Evolutionary conservation across 2,888 invertebrate species (phyloP).

Genomic region (Conus canariensis): DNA sequence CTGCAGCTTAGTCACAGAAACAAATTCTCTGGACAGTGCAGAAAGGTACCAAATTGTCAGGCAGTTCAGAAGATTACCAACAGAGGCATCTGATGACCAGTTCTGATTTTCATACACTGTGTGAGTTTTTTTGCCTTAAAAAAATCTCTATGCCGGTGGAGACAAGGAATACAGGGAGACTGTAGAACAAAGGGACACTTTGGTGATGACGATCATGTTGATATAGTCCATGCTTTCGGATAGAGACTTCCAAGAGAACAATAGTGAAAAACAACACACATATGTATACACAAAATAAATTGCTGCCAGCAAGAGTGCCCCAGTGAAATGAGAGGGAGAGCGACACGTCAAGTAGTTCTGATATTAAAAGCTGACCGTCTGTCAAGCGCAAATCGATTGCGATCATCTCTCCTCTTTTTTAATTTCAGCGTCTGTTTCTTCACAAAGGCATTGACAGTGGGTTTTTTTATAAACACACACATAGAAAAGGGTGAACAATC

Average conservation of each 20-base stretch:
- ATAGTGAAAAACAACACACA: background rate
- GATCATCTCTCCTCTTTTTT: background rate
- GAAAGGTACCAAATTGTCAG: too few species aligned
- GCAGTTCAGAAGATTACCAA: too few species aligned
- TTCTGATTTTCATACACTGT: too few species aligned
- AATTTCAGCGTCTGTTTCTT: background rate
- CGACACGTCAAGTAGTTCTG: background rate
- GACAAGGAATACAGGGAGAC: too few species aligned
- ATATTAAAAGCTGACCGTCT: background rate
- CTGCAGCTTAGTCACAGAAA: too few species aligned
- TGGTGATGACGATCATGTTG: background rate
- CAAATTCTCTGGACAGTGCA: too few species aligned
- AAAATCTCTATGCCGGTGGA: too few species aligned
- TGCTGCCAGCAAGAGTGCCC: slow-evolving; percentile 17
- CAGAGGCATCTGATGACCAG: too few species aligned
- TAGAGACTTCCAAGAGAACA: background rate
- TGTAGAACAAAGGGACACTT: slow-evolving; percentile 13
- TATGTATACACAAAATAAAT: background rate
- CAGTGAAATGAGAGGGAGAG: background rate
- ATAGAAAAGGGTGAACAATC: too few species aligned
- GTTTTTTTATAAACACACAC: too few species aligned
- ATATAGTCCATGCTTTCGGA: background rate
- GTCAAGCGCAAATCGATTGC: background rate
- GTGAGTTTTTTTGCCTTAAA: too few species aligned
- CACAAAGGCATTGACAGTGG: too few species aligned